These are phyloP conservation scores for Ips typographus DNA, from an alignment of 1,140 invertebrate genomes.

Conservation along the genomic window DNA sequence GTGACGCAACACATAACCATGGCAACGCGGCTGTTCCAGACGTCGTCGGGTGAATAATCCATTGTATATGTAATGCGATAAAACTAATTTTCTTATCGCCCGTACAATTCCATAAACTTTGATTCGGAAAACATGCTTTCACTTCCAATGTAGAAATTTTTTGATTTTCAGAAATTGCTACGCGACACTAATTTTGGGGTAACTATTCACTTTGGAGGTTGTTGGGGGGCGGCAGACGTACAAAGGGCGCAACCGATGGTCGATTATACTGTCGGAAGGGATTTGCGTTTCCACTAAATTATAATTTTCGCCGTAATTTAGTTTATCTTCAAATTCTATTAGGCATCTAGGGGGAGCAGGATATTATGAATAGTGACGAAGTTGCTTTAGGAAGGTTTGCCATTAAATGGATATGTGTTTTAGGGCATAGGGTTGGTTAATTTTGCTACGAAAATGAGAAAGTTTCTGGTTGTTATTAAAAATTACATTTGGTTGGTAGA, in stretches of 20 bases:
- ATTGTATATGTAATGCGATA: slow-evolving; percentile 6
- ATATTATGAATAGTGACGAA: too few species aligned
- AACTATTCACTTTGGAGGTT: too few species aligned
- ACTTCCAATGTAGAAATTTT: too few species aligned
- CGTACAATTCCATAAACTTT: not conserved
- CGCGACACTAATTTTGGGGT: too few species aligned
- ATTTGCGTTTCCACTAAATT: slow-evolving; percentile 13
- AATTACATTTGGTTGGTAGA: too few species aligned
- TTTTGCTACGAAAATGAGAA: too few species aligned
- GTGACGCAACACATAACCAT: slow-evolving; percentile 23
- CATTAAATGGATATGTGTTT: too few species aligned
- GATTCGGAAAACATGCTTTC: too few species aligned
- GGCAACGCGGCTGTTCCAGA: slow-evolving; percentile 20
- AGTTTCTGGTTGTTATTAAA: too few species aligned
- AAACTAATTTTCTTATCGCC: slow-evolving; percentile 3
- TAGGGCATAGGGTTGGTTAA: too few species aligned
- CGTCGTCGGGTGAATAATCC: slow-evolving; percentile 4
- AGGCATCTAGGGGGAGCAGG: not conserved
- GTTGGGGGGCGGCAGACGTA: not conserved
- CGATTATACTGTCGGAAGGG: slow-evolving; percentile 13
- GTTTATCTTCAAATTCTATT: slow-evolving; percentile 12
- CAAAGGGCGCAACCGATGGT: slow-evolving; percentile 11
- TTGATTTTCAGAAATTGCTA: too few species aligned
- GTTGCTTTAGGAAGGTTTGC: too few species aligned
- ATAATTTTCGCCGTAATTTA: slow-evolving; percentile 15